Percentiles rank a stretch among this genome's conserved stretches.
These are phyloP conservation scores for Acanthaster planci DNA, from an alignment of 35 echinoderm and acorn worm genomes.

Conservation along the genomic window DNA sequence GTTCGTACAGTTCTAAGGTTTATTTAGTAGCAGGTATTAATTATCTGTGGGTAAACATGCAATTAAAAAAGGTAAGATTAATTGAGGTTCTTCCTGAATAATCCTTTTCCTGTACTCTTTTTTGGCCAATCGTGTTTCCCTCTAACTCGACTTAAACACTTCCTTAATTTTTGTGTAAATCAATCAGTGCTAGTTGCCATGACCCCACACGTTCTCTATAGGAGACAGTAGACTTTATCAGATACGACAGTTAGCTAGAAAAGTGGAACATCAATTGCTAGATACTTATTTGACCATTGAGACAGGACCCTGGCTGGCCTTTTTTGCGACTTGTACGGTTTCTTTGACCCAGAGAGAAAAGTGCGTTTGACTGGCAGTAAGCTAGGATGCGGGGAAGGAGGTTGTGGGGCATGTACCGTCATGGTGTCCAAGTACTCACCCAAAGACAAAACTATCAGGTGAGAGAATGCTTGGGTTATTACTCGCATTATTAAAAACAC, in stretches of 20 bases:
- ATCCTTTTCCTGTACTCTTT: too few species aligned
- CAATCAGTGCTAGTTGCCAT: neutral
- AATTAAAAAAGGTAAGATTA: too few species aligned
- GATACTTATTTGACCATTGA: neutral
- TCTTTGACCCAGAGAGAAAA: conserved; percentile 9
- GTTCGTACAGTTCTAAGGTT: neutral
- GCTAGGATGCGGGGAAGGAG: conserved; percentile 80
- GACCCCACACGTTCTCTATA: neutral
- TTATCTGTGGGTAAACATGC: too few species aligned
- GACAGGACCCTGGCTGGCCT: neutral
- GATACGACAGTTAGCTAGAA: too few species aligned
- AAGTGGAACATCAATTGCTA: too few species aligned
- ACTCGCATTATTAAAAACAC: too few species aligned
- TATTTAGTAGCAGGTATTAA: neutral
- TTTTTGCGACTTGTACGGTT: neutral
- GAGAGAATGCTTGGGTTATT: too few species aligned
- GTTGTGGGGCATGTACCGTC: conserved; percentile 92
- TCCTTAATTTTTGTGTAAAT: neutral
- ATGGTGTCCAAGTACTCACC: conserved; percentile 75
- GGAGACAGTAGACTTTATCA: neutral
- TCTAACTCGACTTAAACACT: neutral
- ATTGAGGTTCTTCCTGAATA: too few species aligned
- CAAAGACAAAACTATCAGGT: conserved; percentile 32
- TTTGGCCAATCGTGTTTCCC: too few species aligned
- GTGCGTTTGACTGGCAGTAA: conserved; percentile 80